Base-by-base conservation (phyloP, 2,797 vertebrate genomes). In the Limosa lapponica region DNA sequence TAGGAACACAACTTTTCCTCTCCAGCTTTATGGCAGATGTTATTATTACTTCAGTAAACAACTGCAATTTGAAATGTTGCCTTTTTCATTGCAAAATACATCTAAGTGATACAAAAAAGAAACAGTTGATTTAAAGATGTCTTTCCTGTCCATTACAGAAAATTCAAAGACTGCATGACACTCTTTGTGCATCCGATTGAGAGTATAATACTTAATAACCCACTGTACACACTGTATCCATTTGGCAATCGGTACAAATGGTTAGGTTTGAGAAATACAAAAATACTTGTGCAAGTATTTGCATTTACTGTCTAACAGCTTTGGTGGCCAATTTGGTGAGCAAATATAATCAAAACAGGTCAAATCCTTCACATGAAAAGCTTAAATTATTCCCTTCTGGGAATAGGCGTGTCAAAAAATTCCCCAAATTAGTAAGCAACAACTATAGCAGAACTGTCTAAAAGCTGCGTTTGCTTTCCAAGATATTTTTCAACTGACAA, bases 31-130 rank as follows among this genome's bases (percentile, higher is more conserved):
- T 80, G 41, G 30, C 28, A 89, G 37, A 44, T 71, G 67, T 85
- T 87, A 51, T 71, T 90, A 95, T 10, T 79, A 65, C 77, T 93
- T 95, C 78, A 96, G 72, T 75, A 96, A 95, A 95, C 73, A 96
- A 77, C 39, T 73, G 7, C 79, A 55, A 67, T 73, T 92, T 75
- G 67, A 95, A 96, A 78, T 66, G 46, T n/a, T 91, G 73, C 18
- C 75, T 67, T 94, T 84, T 84, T 78, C 57, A 77, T 64, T 83
- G 80, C 82, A 90, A 92, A 89, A 51, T 9, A 28, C 10, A 34
- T 37, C 20, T 13, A 57, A 81, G 15, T 4, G 11, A 66, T 10
- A 67, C 2, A 8, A 66, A 59, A 73, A 57, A 91, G 13, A 71
- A 79, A 52, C 0, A 77, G 30, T 28, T 20, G 46, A 34, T 74